Percentiles rank a stretch among this genome's conserved stretches.
phyloP scores from a whole-genome alignment of 2,797 vertebrate genomes.

The Lepilemur septentrionalis region DNA sequence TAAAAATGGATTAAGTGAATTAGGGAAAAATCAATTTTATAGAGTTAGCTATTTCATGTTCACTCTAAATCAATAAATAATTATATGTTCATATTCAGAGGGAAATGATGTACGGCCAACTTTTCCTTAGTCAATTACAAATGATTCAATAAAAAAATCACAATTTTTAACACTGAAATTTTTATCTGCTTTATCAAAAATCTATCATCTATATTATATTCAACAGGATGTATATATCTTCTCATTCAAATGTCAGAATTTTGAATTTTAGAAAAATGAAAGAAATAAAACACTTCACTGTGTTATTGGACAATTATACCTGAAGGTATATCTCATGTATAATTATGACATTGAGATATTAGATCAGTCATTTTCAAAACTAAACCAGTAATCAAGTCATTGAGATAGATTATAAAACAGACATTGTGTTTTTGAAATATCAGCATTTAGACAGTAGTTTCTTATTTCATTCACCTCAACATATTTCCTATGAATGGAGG shows the following conservation, averaged over 20 bases:
- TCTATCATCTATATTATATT: background rate
- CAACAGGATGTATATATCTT: background rate
- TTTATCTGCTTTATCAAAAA: background rate
- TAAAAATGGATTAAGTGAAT: background rate
- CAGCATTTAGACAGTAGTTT: background rate
- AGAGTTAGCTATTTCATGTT: background rate
- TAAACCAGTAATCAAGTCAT: background rate
- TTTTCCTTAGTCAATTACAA: background rate
- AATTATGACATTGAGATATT: background rate
- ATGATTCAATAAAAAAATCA: background rate
- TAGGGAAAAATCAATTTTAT: background rate
- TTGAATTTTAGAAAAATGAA: background rate
- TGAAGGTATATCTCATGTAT: background rate
- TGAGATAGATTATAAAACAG: background rate
- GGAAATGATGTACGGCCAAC: background rate
- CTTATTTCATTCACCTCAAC: background rate
- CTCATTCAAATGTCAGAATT: background rate
- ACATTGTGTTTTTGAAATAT: background rate
- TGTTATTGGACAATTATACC: background rate
- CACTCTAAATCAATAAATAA: background rate
- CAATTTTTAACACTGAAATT: background rate
- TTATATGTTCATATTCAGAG: background rate
- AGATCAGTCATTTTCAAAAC: background rate
- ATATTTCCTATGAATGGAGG: background rate
- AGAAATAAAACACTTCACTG: background rate